These are phyloP conservation scores for Acronicta psi DNA, from an alignment of 2,888 invertebrate genomes.

Conservation along the genomic window DNA sequence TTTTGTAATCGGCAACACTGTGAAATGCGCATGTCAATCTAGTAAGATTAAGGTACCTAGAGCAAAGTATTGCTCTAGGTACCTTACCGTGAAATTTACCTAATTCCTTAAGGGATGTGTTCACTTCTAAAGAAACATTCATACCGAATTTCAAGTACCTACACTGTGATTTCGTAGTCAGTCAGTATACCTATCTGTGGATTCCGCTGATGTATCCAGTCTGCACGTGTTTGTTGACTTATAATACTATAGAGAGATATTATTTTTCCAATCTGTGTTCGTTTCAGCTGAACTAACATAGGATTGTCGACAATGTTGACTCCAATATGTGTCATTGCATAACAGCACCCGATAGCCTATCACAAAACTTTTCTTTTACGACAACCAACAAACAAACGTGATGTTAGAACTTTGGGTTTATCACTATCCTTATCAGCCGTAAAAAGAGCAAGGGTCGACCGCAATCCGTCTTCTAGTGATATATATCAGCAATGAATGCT, in stretches of 20 bases:
- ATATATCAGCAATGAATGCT: constrained; percentile 45
- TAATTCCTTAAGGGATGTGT: too few species aligned
- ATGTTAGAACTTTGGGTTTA: constrained; percentile 45
- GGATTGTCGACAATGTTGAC: constrained; percentile 30
- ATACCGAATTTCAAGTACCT: too few species aligned
- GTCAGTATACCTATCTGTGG: too few species aligned
- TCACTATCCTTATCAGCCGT: constrained; percentile 42
- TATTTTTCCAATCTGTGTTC: not conserved
- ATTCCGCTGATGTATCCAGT: too few species aligned
- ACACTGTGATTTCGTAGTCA: too few species aligned
- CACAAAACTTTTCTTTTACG: constrained; percentile 46
- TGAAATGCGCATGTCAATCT: too few species aligned
- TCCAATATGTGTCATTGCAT: constrained; percentile 15
- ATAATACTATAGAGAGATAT: not conserved
- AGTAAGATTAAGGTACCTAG: too few species aligned
- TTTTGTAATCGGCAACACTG: too few species aligned
- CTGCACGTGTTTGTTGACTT: too few species aligned
- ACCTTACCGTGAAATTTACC: too few species aligned
- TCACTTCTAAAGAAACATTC: too few species aligned
- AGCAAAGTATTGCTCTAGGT: too few species aligned
- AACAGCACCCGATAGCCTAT: constrained; percentile 32
- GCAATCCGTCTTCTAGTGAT: constrained; percentile 49
- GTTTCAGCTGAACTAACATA: constrained; percentile 13
- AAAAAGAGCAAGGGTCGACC: constrained; percentile 45
- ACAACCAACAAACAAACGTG: constrained; percentile 45